phyloP scores from a whole-genome alignment of 2,113 vertebrate genomes.

The Sus scrofa region T2T-Sscrofa CM000830.6:17589501-17590000 shows the following conservation, averaged over 20 bases:
- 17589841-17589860: background rate
- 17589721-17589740: background rate
- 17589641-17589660: slow-evolving; percentile 65
- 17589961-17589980: background rate
- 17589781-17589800: background rate
- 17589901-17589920: background rate
- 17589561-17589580: slow-evolving; percentile 77
- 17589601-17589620: slow-evolving; percentile 55
- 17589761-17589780: background rate
- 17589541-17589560: slow-evolving; percentile 53
- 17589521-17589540: slow-evolving; percentile 48
- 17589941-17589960: background rate
- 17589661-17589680: background rate
- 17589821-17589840: slow-evolving; percentile 25
- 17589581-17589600: slow-evolving; percentile 74
- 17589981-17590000: background rate
- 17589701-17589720: background rate
- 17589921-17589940: background rate
- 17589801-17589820: background rate
- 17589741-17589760: slow-evolving; percentile 10
- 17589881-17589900: background rate
- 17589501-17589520: background rate
- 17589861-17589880: background rate
- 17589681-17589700: slow-evolving; percentile 48
- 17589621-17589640: slow-evolving; percentile 75